A percentile compares a stretch with the other conserved stretches of the same genome.
These are phyloP conservation scores for Scomberomorus guttatus DNA, from an alignment of 2,797 vertebrate genomes.

Conservation along the genomic window DNA sequence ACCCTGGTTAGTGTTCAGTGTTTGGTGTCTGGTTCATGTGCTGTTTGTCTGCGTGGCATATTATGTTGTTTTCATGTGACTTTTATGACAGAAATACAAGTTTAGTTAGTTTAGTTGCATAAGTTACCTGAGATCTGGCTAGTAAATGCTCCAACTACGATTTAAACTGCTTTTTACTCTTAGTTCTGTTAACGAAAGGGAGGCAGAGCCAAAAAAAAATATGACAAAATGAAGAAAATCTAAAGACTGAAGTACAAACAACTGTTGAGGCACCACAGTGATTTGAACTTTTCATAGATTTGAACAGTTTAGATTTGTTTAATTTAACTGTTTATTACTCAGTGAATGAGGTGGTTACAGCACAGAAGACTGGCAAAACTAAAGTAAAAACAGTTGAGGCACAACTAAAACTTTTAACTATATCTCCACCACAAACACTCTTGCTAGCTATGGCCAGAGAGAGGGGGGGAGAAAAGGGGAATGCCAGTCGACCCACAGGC, in stretches of 20 bases:
- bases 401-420: not conserved
- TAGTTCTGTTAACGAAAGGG: not conserved
- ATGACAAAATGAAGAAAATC: not conserved
- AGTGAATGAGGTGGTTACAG: not conserved
- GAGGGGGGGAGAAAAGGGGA: constrained; percentile 12
- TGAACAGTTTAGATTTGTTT: not conserved
- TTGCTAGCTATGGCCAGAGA: not conserved
- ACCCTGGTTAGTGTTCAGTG: not conserved
- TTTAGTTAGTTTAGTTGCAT: not conserved
- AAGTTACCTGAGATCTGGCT: too few relatives aligned
- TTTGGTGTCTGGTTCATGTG: not conserved
- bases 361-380: not conserved
- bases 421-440: constrained; percentile 37
- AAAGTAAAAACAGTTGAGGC: constrained; percentile 25
- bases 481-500: constrained; percentile 42
- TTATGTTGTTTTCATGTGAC: not conserved
- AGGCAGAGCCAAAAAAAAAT: not conserved
- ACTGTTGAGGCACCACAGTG: not conserved
- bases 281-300: not conserved
- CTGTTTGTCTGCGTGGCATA: not conserved
- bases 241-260: not conserved
- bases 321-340: constrained; percentile 3
- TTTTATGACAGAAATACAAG: not conserved
- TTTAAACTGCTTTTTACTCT: too few relatives aligned
- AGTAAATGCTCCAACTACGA: too few relatives aligned